Conservation (phyloP, 2,888 invertebrate species). For the Iphiclides podalirius region DNA sequence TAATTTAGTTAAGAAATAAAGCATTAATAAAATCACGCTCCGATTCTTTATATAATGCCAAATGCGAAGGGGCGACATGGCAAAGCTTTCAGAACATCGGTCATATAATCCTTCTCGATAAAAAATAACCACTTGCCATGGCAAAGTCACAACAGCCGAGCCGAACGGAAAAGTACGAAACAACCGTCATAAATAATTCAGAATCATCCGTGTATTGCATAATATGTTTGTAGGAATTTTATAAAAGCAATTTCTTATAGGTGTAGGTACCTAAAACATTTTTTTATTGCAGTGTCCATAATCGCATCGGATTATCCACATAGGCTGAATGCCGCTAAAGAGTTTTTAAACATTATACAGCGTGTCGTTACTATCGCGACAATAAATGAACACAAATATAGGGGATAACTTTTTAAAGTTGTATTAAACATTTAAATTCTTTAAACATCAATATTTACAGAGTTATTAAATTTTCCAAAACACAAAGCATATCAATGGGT, state of each 20-base stretch:
- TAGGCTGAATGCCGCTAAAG: no score
- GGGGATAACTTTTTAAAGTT: no score
- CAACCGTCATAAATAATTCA: slow-evolving; percentile 20
- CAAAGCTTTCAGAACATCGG: slow-evolving; percentile 74
- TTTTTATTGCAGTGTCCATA: neutral
- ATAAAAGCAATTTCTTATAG: slow-evolving; percentile 5
- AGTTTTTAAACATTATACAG: no score
- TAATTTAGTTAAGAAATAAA: slow-evolving; percentile 1
- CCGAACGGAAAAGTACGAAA: slow-evolving; percentile 10
- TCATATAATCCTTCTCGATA: slow-evolving; percentile 67
- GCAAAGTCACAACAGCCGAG: slow-evolving; percentile 43
- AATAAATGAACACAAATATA: no score
- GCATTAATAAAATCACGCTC: slow-evolving; percentile 6
- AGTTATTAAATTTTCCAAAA: no score
- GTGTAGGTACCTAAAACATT: neutral
- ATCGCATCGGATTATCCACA: no score
- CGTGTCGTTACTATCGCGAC: no score
- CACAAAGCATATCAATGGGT: no score
- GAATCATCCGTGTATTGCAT: neutral
- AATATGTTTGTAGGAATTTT: neutral
- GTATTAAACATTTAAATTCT: no score
- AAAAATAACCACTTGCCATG: slow-evolving; percentile 75
- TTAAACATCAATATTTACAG: no score
- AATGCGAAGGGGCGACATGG: slow-evolving; percentile 47
- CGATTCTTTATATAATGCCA: slow-evolving; percentile 16